phyloP scores from a whole-genome alignment of 2,888 invertebrate species.

The Meta bourneti region DNA sequence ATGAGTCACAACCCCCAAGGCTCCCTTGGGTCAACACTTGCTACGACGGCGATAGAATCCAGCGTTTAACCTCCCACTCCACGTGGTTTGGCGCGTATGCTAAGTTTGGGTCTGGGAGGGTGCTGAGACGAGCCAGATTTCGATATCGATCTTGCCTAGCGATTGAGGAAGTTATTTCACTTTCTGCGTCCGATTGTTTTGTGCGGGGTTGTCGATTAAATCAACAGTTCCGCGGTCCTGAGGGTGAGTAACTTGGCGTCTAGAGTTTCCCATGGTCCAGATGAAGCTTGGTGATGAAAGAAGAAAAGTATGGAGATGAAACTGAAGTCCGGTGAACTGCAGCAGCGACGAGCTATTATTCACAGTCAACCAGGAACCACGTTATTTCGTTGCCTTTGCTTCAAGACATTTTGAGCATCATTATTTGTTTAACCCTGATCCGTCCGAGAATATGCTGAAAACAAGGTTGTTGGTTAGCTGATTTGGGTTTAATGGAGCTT shows the following conservation, averaged over 20 bases:
- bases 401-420: too few relatives aligned
- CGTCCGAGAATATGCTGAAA: too few relatives aligned
- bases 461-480: too few relatives aligned
- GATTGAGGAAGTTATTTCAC: conserved; percentile 8
- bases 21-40: conserved; percentile 74
- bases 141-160: conserved; percentile 37
- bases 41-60: conserved; percentile 3
- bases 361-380: too few relatives aligned
- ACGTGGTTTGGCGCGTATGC: not conserved
- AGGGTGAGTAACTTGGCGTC: not conserved
- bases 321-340: too few relatives aligned
- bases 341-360: too few relatives aligned
- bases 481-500: too few relatives aligned
- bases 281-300: too few relatives aligned
- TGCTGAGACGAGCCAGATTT: conserved; percentile 28
- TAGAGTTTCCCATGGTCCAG: too few relatives aligned
- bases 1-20: conserved; percentile 64
- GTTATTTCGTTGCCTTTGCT: too few relatives aligned
- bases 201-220: not conserved
- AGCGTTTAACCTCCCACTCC: conserved; percentile 45
- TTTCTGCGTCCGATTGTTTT: not conserved
- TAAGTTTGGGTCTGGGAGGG: not conserved
- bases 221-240: not conserved
- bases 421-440: too few relatives aligned
- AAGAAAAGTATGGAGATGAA: too few relatives aligned